Evolutionary conservation across 2,888 invertebrate genomes (phyloP), one percentile per base, ranked within the genome.

Genomic region (Baronia brevicornis): DNA sequence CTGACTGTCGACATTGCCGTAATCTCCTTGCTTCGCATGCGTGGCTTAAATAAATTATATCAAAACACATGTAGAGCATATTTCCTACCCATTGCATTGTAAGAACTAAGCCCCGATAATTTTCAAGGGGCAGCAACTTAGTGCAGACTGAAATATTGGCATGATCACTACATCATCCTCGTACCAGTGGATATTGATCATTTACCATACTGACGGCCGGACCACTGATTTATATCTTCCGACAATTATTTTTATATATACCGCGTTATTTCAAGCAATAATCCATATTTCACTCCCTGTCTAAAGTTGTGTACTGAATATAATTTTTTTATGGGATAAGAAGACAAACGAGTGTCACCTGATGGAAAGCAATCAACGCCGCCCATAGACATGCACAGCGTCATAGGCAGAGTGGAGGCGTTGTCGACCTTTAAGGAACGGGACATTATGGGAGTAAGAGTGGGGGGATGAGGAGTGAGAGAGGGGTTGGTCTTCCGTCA

Each of bases 91-190:
- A 25, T 22, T 4, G 20, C 32, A 39, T 39, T 38, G 47, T 46
- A 39, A 51, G 46, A 58, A 57, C 51, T 64, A 63, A 66, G 60
- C 59, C 48, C 50, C 57, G 68, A 74, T 77, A 75, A 77, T 80
- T 74, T 75, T 58, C 56, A 65, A 60, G 61, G 63, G 64, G 68
- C 61, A 54, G 53, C 55, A 65, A 68, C 62, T 70, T 65, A 66
- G 58, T 52, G 51, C 48, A 60, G 64, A 66, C 74, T 77, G 71
- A 77, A 67, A 77, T 74, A 78, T 78, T 60, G 71, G 45, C 52
- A 43, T 59, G 62, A 71, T 68, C 71, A 59, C 57, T 66, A 62
- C 68, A 65, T 66, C 70, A 34, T n/a, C n/a, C n/a, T n/a, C n/a
- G 56, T 51, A 48, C 48, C 61, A 57, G 55, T 67, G 62, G 70